Evolutionary conservation across 2,113 vertebrate species (phyloP).

Genomic region (Zosterops hypoxanthus): DNA sequence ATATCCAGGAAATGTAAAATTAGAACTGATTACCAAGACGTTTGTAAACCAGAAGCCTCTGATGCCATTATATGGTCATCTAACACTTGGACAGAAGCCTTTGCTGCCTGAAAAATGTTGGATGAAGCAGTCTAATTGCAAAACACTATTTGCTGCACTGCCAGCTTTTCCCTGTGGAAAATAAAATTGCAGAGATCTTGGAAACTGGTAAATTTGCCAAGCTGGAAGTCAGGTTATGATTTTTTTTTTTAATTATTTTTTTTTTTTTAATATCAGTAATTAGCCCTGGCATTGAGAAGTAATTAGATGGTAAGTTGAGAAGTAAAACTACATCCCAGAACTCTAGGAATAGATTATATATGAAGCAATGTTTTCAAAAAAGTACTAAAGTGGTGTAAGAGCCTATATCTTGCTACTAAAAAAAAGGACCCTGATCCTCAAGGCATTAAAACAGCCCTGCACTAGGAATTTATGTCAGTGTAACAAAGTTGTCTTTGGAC

Average conservation of each 20-base stretch:
- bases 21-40: constrained; percentile 51
- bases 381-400: not conserved
- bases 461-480: not conserved
- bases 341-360: not conserved
- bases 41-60: constrained; percentile 55
- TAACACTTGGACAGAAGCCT: constrained; percentile 57
- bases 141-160: constrained; percentile 44
- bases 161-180: constrained; percentile 54
- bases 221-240: not conserved
- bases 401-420: not conserved
- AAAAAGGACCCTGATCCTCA: not conserved
- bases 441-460: not conserved
- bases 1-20: constrained; percentile 63
- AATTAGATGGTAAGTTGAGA: not conserved
- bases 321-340: not conserved
- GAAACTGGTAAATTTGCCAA: constrained; percentile 30
- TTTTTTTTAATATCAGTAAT: not conserved
- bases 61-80: constrained; percentile 47
- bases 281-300: too few relatives aligned
- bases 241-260: not conserved
- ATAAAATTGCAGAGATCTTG: constrained; percentile 44
- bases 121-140: constrained; percentile 52
- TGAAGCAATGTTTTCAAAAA: not conserved
- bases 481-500: not conserved
- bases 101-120: constrained; percentile 52